Evolutionary conservation across 2,113 vertebrate genomes (phyloP).

Genomic region (Thomomys bottae): DNA sequence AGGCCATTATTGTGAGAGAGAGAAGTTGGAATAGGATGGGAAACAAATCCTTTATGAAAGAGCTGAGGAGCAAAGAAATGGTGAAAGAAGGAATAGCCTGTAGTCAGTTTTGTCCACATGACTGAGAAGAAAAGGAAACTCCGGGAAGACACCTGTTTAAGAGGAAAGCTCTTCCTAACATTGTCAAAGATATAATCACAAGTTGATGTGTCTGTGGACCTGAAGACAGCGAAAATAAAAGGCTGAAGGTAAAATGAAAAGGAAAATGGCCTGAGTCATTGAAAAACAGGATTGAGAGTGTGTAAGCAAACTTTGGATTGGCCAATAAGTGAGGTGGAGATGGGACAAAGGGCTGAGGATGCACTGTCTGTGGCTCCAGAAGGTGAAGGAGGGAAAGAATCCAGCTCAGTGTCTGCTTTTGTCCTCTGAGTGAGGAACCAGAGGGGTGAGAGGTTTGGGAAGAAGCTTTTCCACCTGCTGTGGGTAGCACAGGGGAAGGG

Average conservation of each 20-base stretch:
- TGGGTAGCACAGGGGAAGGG: too few relatives aligned
- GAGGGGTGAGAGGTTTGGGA: not conserved
- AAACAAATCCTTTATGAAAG: not conserved
- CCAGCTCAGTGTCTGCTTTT: not conserved
- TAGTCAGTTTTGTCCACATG: not conserved
- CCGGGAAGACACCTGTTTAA: not conserved
- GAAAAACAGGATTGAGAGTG: not conserved
- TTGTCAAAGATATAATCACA: not conserved
- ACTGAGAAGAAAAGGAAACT: not conserved
- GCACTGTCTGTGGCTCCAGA: accelerated
- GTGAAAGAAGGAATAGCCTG: not conserved
- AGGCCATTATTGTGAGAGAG: not conserved
- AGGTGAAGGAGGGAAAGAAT: not conserved
- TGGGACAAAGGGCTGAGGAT: not conserved
- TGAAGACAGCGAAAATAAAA: not conserved
- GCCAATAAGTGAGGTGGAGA: not conserved
- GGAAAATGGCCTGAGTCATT: not conserved
- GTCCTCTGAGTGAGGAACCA: not conserved
- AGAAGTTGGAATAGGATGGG: not conserved
- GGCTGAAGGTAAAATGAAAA: not conserved
- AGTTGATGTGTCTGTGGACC: not conserved
- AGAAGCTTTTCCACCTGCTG: not conserved
- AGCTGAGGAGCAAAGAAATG: not conserved
- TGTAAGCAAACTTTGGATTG: not conserved
- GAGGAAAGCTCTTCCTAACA: not conserved